These are phyloP conservation scores for Megaceryle alcyon DNA, from an alignment of 2,797 vertebrate genomes.

Conservation along the genomic window DNA sequence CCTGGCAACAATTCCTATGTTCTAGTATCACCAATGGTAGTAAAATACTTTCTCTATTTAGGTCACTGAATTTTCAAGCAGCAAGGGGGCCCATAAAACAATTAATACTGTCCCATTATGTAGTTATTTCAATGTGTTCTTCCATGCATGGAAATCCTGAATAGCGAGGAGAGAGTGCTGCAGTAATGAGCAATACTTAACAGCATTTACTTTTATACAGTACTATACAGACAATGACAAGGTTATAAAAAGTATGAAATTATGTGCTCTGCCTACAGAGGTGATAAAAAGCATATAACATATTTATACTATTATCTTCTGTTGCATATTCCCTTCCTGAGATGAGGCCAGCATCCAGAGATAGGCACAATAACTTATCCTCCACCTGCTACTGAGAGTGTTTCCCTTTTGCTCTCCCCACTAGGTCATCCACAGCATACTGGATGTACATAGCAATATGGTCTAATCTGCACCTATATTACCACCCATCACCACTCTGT, in stretches of 20 bases:
- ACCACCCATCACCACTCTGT: no score
- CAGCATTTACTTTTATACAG: neutral
- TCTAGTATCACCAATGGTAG: neutral
- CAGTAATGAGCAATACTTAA: neutral
- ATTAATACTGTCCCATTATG: slow-evolving; percentile 22
- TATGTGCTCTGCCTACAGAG: neutral
- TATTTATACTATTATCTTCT: neutral
- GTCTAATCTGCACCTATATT: neutral
- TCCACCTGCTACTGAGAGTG: neutral
- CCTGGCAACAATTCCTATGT: neutral
- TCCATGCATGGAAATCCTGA: slow-evolving; percentile 22
- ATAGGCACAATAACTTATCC: neutral
- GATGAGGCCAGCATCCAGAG: neutral
- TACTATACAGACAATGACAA: neutral
- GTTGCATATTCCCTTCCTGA: neutral
- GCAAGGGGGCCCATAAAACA: neutral
- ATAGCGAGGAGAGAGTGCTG: neutral
- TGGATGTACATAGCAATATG: neutral
- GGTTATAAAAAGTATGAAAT: neutral
- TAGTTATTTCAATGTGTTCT: neutral
- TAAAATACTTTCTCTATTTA: slow-evolving; percentile 11
- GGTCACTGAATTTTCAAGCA: slow-evolving; percentile 28
- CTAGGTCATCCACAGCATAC: neutral
- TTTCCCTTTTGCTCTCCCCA: neutral
- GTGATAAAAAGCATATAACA: neutral